A percentile compares a stretch with the other conserved stretches of the same genome.
Evolutionary conservation across 2,113 vertebrate species (phyloP).

Genomic region (Cervus canadensis): DNA sequence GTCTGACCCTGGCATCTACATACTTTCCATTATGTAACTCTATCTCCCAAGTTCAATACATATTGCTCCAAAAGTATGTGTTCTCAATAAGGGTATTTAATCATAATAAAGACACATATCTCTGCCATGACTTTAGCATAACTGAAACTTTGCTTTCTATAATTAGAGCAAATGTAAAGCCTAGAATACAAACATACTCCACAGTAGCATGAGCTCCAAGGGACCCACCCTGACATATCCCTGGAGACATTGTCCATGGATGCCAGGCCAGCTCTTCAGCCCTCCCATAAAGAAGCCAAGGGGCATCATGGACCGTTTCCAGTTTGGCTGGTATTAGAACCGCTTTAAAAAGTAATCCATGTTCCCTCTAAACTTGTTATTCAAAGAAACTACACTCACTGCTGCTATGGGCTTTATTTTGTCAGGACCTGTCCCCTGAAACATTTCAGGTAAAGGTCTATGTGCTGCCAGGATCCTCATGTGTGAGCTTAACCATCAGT

Average conservation of each 20-base stretch:
- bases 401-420: neutral
- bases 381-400: neutral
- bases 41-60: neutral
- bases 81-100: neutral
- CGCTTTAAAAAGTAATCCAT: neutral
- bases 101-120: neutral
- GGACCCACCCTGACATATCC: neutral
- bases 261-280: neutral
- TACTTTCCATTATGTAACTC: neutral
- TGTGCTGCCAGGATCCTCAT: neutral
- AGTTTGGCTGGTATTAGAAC: neutral
- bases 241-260: neutral
- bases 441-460: neutral
- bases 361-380: neutral
- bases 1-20: neutral
- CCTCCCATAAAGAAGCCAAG: neutral
- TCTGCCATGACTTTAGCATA: neutral
- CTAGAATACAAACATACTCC: neutral
- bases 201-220: neutral
- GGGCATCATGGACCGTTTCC: neutral
- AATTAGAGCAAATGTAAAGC: neutral
- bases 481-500: neutral
- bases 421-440: neutral
- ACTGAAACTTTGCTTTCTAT: neutral
- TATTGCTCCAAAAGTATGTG: neutral